These are phyloP conservation scores for Orchesellides sinensis DNA, from an alignment of 2,888 invertebrate species.

Conservation along the genomic window DNA sequence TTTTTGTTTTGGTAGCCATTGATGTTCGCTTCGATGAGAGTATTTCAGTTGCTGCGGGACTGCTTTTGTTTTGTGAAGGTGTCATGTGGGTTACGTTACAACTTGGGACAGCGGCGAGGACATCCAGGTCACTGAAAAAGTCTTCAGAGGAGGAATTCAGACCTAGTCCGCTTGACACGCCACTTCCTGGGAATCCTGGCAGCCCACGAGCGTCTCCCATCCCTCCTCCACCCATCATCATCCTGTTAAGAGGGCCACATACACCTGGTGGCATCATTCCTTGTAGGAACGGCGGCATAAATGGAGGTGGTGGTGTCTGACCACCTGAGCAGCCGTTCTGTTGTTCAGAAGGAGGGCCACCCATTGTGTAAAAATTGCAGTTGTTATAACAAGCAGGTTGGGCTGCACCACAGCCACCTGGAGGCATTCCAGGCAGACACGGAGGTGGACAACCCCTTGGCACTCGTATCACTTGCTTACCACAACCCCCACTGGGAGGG, in stretches of 20 bases:
- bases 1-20: not conserved
- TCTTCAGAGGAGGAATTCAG: not conserved
- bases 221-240: not conserved
- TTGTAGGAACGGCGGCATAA: no score
- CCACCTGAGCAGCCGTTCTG: no score
- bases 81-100: not conserved
- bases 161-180: not conserved
- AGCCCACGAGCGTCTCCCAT: not conserved
- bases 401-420: not conserved
- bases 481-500: not conserved
- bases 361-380: constrained; percentile 6
- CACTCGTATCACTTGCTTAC: constrained; percentile 5
- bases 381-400: constrained; percentile 9
- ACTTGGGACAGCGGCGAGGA: not conserved
- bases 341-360: no score
- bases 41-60: no score
- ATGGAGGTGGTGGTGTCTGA: not conserved
- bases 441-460: constrained; percentile 6
- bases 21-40: not conserved
- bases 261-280: no score
- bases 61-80: not conserved
- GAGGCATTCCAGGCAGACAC: not conserved
- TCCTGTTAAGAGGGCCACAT: no score
- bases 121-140: not conserved
- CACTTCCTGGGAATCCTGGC: no score